Percentiles rank a stretch among this genome's conserved stretches.
These are phyloP conservation scores for Drosophila kambysellisi DNA, from an alignment of 2,888 invertebrate genomes.

Conservation along the genomic window DNA sequence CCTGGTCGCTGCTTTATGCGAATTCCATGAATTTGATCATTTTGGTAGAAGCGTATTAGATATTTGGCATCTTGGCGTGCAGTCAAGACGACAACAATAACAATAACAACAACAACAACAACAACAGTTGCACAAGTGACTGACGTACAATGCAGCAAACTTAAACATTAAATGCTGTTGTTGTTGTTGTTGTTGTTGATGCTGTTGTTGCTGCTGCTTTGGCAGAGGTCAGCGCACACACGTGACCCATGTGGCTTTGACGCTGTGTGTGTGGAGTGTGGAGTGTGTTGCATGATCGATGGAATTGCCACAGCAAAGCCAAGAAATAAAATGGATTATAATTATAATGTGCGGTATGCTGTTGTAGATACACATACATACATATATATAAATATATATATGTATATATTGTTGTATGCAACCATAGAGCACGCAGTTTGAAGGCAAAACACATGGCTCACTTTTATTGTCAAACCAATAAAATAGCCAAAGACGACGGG, in stretches of 20 bases:
- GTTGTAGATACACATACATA: conserved; percentile 16
- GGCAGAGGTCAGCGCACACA: conserved; percentile 81
- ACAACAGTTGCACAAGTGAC: conserved; percentile 55
- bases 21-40: conserved; percentile 82
- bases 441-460: conserved; percentile 57
- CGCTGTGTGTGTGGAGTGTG: conserved; percentile 8
- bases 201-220: conserved; percentile 41
- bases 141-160: conserved; percentile 70
- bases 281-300: conserved; percentile 65
- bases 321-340: conserved; percentile 76
- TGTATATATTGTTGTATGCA: background rate
- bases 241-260: conserved; percentile 67
- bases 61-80: conserved; percentile 77
- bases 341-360: conserved; percentile 65
- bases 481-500: conserved; percentile 63
- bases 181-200: conserved; percentile 26
- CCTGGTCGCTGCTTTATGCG: conserved; percentile 66
- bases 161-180: conserved; percentile 36
- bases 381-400: background rate
- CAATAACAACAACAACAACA: conserved; percentile 33
- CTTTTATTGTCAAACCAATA: conserved; percentile 80
- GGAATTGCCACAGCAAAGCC: conserved; percentile 69
- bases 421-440: conserved; percentile 11
- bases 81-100: conserved; percentile 38
- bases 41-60: conserved; percentile 78